Base-by-base conservation (phyloP, 2,888 invertebrate species). In the Taenaris catops region DNA sequence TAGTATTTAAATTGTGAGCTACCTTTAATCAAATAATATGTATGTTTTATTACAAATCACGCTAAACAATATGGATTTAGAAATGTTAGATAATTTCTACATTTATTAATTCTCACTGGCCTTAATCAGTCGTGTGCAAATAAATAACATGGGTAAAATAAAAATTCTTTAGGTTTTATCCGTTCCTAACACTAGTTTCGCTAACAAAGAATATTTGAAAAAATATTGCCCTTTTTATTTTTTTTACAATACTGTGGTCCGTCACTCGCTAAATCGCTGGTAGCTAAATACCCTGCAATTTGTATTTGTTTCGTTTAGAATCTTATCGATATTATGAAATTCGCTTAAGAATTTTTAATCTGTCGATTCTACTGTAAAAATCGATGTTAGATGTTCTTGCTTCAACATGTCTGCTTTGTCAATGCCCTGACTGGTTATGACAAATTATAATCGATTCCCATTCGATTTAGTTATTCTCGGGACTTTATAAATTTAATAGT, bases 241-340 rank as follows among this genome's bases (percentile, higher is more conserved):
- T 6, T 18, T 5, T 16, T 27, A 11, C 12, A 24, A 2, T 25
- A 11, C 25, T 25, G 18, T 33, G 32, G 32, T 25, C 32, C 32
- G 17, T 33, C 32, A 16, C 25, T 18, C 6, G 18, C 26, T n/a
- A 14, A 20, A 8, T 14, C 20, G 12, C 10, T 9, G 12, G 12
- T 34, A 9, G 20, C 34, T 20, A 25, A n/a, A n/a, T 20, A n/a
- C 4, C 8, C 4, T 32, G 18, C 3, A 10, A n/a, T 14, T 12
- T 8, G 3, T 5, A 16, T 11, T 18, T 24, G 10, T 9, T 10
- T 10, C 19, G n/a, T 25, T 18, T 8, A 19, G 12, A n/a, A 18
- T n/a, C 11, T 23, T 23, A 7, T 25, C 11, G 3, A 24, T 25
- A n/a, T 18, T 16, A 7, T 25, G 16, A 8, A 25, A 6, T 16